Evolutionary conservation across 92 coral and sea anemone genomes (phyloP).

Genomic region (Bergia sp.): DNA sequence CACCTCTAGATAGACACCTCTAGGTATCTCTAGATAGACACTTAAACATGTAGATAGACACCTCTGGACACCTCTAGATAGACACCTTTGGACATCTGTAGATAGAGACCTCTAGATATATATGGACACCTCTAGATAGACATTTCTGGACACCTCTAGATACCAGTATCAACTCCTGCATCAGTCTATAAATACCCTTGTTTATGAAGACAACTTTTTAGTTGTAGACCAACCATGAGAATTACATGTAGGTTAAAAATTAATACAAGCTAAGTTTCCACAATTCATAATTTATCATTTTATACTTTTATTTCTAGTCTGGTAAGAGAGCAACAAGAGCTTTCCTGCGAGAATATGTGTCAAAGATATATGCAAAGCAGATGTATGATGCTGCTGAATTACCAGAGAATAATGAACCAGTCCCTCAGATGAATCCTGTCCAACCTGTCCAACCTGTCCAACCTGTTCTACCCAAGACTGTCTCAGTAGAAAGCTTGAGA

Average conservation of each 20-base stretch:
- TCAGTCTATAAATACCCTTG: too few species aligned
- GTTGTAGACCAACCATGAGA: not conserved
- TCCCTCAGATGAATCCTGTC: not conserved
- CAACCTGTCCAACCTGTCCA: conserved; percentile 4
- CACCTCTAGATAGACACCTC: too few species aligned
- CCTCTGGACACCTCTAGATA: too few species aligned
- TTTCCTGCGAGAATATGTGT: conserved; percentile 80
- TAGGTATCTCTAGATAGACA: too few species aligned
- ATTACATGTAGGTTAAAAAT: not conserved
- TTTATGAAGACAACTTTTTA: not conserved
- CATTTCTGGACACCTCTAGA: too few species aligned
- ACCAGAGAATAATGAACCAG: not conserved
- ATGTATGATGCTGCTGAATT: conserved; percentile 36
- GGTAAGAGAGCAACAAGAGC: conserved; percentile 98
- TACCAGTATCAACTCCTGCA: too few species aligned
- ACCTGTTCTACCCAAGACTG: conserved; percentile 9
- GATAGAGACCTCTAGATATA: too few species aligned
- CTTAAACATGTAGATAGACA: too few species aligned
- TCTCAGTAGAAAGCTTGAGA: conserved; percentile 23
- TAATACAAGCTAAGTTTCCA: not conserved
- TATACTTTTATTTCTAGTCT: conserved; percentile 56
- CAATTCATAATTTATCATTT: not conserved
- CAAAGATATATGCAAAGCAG: conserved; percentile 43
- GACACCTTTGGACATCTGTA: too few species aligned
- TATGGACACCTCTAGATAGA: too few species aligned